Base-by-base conservation (phyloP, 2,888 invertebrate species). In the Gymnosoma rotundatum region DNA sequence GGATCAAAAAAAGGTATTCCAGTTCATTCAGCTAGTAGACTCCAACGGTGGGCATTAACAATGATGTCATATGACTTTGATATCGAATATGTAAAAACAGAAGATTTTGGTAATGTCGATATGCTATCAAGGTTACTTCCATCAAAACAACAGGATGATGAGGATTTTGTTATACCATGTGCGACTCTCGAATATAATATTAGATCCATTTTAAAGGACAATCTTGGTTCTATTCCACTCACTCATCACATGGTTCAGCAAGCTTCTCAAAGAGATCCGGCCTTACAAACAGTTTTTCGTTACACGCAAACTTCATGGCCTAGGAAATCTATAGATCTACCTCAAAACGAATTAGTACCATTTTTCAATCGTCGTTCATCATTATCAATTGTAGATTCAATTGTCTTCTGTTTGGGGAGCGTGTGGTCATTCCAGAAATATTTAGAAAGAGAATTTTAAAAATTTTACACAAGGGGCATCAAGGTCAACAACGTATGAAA, bases 1-100 rank as follows among this genome's bases (percentile, higher is more conserved):
- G 87, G 88, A 1, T 74, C 83, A 12, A 88, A 87, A 87, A 85
- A 82, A 60, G 88, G 86, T 18, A 89, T 87, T 86, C 90, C 87
- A 56, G 84, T 38, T 76, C 87, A 21, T 66, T 25, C 25, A 25
- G 25, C 25, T 67, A 85, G 78, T 54, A 63, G 85, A 66, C 74
- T 86, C 10, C 78, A 85, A 61, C 67, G 80, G n/a, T 83, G 72
- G 74, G 82, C 82, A 8, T 25, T 86, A 20, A 82, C 74, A 0
- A 58, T 83, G 67, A 78, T 83, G 83, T 42, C 78, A 54, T 80
- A 83, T 69, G 52, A 83, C 42, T 42, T 42, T 7, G 10, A 42
- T n/a, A 79, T 79, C 10, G 64, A 74, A 14, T 79, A 82, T 21
- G 66, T 83, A 1, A 63, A 69, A 58, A 74, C 81, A 6, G 73